Percentiles rank a stretch among this genome's conserved stretches.
Evolutionary conservation across 2,113 vertebrate genomes (phyloP).

Genomic region (Anoura caudifer): DNA sequence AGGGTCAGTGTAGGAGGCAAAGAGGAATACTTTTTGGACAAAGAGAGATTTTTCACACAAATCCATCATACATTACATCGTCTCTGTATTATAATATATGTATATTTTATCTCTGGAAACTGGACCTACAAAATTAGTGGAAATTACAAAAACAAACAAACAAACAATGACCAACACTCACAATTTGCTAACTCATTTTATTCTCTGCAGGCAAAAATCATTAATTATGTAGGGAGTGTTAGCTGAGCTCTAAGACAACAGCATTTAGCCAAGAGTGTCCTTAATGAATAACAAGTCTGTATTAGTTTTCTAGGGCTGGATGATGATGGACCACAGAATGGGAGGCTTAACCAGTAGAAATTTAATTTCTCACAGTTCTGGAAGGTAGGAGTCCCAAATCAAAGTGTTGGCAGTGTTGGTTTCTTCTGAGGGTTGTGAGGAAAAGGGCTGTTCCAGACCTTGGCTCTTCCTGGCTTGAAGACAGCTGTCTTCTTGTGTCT

Average conservation of each 20-base stretch:
- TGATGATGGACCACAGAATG: not conserved
- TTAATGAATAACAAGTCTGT: not conserved
- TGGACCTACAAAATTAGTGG: not conserved
- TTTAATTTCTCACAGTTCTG: not conserved
- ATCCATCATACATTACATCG: not conserved
- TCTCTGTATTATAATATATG: not conserved
- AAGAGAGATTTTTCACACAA: not conserved
- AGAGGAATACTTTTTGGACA: not conserved
- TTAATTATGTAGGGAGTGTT: not conserved
- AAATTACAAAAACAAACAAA: not conserved
- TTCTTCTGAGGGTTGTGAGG: not conserved
- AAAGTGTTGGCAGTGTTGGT: not conserved
- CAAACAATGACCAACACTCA: not conserved
- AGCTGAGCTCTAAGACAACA: not conserved
- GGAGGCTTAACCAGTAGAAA: not conserved
- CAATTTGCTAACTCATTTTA: not conserved
- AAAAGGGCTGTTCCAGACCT: not conserved
- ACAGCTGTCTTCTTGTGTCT: not conserved
- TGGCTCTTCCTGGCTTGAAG: not conserved
- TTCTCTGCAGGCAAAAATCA: not conserved
- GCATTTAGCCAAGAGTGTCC: not conserved
- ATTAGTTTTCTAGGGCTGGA: not conserved
- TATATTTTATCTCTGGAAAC: not conserved
- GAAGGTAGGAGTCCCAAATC: not conserved
- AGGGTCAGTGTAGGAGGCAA: not conserved